Percentiles rank a stretch among this genome's conserved stretches.
These are phyloP conservation scores for Dolichotis patagonum DNA, from an alignment of 2,113 vertebrate genomes.

Conservation along the genomic window DNA sequence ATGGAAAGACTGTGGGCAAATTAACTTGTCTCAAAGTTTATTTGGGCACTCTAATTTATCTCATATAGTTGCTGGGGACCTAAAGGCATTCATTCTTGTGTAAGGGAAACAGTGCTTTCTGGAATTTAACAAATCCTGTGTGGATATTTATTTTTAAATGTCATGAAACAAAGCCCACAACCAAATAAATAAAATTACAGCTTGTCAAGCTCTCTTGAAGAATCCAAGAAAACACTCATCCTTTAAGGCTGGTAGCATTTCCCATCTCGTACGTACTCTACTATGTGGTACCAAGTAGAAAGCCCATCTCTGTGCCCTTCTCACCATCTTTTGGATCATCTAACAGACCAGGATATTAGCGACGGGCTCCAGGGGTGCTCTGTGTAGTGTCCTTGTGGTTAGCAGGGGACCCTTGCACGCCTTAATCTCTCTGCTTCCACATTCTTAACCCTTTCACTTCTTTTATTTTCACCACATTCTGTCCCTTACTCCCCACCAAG, in stretches of 20 bases:
- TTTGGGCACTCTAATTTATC: background rate
- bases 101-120: background rate
- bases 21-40: background rate
- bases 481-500: background rate
- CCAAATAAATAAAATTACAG: background rate
- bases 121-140: background rate
- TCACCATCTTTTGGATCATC: background rate
- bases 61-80: background rate
- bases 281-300: background rate
- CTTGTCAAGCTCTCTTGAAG: background rate
- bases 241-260: background rate
- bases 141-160: conserved; percentile 33
- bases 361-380: background rate
- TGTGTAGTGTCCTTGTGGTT: background rate
- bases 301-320: background rate
- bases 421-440: background rate
- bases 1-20: background rate
- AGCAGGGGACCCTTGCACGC: background rate
- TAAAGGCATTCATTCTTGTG: background rate
- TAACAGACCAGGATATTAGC: too few species aligned
- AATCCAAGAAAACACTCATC: background rate
- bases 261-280: background rate
- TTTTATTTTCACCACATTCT: background rate
- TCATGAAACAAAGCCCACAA: background rate
- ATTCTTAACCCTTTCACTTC: background rate